Base-by-base conservation (phyloP, 2,113 vertebrate species). In the Origma solitaria region DNA sequence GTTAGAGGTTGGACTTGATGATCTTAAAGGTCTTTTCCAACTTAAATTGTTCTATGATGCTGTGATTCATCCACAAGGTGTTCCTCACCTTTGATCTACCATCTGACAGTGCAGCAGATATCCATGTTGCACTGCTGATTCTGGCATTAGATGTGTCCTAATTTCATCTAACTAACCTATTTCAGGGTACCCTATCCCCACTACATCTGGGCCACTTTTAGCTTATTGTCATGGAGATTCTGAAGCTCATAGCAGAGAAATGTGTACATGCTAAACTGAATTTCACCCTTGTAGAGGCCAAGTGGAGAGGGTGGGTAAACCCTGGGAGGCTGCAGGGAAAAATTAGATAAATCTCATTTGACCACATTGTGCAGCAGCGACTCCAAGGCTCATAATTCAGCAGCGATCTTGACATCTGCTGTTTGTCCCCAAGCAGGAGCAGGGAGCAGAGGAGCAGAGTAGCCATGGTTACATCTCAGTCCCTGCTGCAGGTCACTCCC, bases 391-490 rank as follows among this genome's bases (percentile, higher is more conserved):
- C 28, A 18, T 88, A 95, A 82, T 91, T 92, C 91, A 96, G 68
- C 76, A 58, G 76, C 6, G 11, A 86, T 91, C 68, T 66, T 78
- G 86, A 84, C 80, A 94, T 94, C 94, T 95, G 88, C 56, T 95
- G 88, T 88, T 96, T 92, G 79, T 92, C 64, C 91, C 83, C 56
- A 92, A 66, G 88, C 80, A 88, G 71, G 68, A 94, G 72, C 38
- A 69, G 11, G 4, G 64, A 95, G 86, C 80, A 93, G 82, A 33
- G n/a, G 82, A 86, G 38, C 68, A 56, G 56, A 94, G 88, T 83
- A 95, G 95, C 87, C 61, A 93, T 95, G 96, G 96, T 94, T 95
- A 96, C 92, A 83, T 50, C 51, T 71, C 33, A 6, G 37, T 65
- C 11, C 11, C 85, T 83, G 71, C 68, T 86, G 69, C 72, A 42